A percentile compares a stretch with the other conserved stretches of the same genome.
These are phyloP conservation scores for Eristalis arbustorum DNA, from an alignment of 2,888 invertebrate genomes.

Conservation along the genomic window DNA sequence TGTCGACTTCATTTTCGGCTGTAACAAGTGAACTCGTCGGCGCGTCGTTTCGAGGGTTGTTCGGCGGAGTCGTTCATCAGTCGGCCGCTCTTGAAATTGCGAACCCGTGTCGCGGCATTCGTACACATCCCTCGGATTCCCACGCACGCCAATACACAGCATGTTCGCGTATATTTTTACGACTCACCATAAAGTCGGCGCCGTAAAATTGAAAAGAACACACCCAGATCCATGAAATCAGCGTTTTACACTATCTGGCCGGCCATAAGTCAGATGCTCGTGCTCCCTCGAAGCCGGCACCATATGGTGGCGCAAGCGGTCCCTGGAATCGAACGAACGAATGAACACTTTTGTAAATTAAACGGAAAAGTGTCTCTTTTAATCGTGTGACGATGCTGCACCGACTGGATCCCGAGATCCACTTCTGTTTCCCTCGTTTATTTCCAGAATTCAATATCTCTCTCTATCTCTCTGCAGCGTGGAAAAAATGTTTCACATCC, in stretches of 20 bases:
- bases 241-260: neutral
- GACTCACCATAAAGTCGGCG: neutral
- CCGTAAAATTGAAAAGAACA: neutral
- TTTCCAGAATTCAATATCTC: neutral
- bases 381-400: neutral
- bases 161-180: neutral
- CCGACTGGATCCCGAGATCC: neutral
- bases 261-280: neutral
- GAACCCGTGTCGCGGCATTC: neutral
- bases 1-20: neutral
- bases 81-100: neutral
- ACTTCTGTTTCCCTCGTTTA: neutral
- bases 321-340: neutral
- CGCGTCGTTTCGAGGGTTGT: neutral
- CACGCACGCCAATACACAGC: neutral
- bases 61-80: neutral
- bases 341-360: neutral
- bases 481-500: neutral
- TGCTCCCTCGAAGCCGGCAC: neutral
- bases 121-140: neutral
- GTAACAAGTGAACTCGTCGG: neutral
- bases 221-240: neutral
- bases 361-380: neutral
- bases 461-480: neutral
- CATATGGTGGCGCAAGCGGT: neutral